Evolutionary conservation across 2,888 invertebrate genomes (phyloP), one percentile per base, ranked within the genome.

Genomic region (Orthosia incerta): DNA sequence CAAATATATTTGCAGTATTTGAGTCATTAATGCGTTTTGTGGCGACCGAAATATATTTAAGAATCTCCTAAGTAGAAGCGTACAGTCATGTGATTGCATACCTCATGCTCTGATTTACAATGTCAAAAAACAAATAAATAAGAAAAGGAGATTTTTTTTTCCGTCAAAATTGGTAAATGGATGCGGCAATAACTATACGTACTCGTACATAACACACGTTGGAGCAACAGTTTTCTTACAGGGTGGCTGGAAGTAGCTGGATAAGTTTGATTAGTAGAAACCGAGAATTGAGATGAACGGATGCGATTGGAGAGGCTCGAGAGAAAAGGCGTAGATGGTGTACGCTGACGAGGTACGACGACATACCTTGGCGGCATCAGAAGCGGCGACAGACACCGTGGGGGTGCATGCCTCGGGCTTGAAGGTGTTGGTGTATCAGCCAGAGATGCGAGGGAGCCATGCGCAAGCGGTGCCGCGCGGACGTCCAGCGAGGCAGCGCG

Each of bases 401-500:
- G 96, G 3, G 96, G 96, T 55, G 90, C 84, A 75, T 95, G 95
- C 69, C 96, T 90, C 2, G 96, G 96, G 80, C 95, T 96, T 1
- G 95, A 86, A 23, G 96, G 95, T 1, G 91, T 91, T 0, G 97
- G 97, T 69, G 97, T 93, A 78, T 96, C 96, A 1, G 97, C 96
- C 55, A 97, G 91, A 0, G 98, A 98, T 4, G 97, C 97, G 62
- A 98, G 93, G 31, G 98, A 98, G 61, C 97, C 97, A 90, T 98
- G 98, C 1, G 98, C 98, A 11, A 97, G 97, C 56, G 98, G 97
- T 0, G 97, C 97, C 16, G 97, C 97, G 23, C 98, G 97, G 31
- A 98, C 98, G 91, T 98, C 98, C 78, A 98, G 92, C 0, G 98
- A 98, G n/a, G 97, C 98, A 3, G 98, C 98, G 51, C 98, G 97